These are phyloP conservation scores for Lutjanus argentimaculatus DNA, from an alignment of 2,797 vertebrate species.

Conservation along the genomic window DNA sequence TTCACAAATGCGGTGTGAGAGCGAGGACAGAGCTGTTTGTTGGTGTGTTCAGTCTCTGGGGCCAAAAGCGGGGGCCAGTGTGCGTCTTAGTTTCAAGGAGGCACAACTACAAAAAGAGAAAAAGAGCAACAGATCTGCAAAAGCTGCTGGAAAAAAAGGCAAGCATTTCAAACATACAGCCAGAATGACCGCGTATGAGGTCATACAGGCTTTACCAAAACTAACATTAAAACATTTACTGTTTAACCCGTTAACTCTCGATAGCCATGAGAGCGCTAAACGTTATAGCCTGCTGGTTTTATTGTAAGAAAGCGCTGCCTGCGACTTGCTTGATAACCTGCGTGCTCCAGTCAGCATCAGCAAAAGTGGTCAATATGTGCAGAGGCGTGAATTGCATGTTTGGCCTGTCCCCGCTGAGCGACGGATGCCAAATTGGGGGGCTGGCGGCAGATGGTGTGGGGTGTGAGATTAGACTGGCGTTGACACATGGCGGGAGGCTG, in stretches of 20 bases:
- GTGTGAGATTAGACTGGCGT: conserved; percentile 75
- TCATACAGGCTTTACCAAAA: not conserved
- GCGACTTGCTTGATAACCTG: conserved; percentile 43
- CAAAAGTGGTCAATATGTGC: conserved; percentile 66
- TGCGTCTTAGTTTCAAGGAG: conserved; percentile 13
- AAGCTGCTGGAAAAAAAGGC: conserved; percentile 2
- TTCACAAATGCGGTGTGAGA: conserved; percentile 16
- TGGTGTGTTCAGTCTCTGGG: conserved; percentile 35
- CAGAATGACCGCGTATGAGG: not conserved
- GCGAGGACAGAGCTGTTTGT: conserved; percentile 24
- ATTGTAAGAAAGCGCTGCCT: conserved; percentile 11
- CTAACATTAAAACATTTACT: not conserved
- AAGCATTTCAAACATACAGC: not conserved
- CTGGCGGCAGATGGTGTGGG: conserved; percentile 77
- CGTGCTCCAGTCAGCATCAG: conserved; percentile 43
- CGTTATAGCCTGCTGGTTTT: not conserved
- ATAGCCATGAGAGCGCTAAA: conserved; percentile 1
- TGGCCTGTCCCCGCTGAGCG: conserved; percentile 57
- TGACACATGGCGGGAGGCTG: conserved; percentile 73
- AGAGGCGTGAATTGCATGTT: conserved; percentile 60
- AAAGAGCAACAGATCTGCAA: conserved; percentile 9
- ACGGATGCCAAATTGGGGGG: conserved; percentile 65
- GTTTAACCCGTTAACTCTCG: not conserved
- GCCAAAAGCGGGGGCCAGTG: conserved; percentile 1
- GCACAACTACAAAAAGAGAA: conserved; percentile 1